A percentile compares a stretch with the other conserved stretches of the same genome.
Evolutionary conservation across 2,113 vertebrate species (phyloP).

Genomic region (Pelodiscus sinensis): DNA sequence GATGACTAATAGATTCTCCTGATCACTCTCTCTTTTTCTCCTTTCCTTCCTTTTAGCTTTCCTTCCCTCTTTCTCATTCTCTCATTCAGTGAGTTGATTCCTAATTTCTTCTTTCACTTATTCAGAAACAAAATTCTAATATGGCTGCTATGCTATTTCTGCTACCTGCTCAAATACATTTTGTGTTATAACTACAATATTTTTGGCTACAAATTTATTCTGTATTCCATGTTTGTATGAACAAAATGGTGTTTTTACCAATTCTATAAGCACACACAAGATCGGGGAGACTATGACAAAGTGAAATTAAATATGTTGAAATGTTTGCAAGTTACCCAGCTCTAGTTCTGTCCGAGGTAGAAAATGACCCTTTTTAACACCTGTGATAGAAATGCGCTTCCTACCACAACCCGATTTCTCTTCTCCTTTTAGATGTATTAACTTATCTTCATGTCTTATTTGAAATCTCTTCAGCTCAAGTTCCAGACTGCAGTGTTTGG

Average conservation of each 20-base stretch:
- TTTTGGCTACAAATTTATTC: background rate
- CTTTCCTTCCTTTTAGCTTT: background rate
- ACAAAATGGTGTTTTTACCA: background rate
- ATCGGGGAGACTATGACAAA: background rate
- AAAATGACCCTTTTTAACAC: background rate
- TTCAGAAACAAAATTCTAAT: background rate
- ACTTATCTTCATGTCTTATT: background rate
- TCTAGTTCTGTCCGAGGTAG: background rate
- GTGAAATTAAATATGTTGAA: background rate
- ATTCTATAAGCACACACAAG: background rate
- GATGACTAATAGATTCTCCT: background rate
- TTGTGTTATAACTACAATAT: background rate
- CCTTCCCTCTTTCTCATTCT: background rate
- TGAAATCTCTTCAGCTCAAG: background rate
- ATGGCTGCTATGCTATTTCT: background rate
- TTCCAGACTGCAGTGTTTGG: background rate
- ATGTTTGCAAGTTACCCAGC: background rate
- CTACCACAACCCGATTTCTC: fast-evolving
- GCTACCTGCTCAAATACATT: background rate
- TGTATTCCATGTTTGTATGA: background rate
- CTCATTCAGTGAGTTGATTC: background rate
- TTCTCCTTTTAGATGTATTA: background rate
- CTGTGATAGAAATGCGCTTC: fast-evolving
- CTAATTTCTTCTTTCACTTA: background rate
- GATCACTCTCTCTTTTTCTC: background rate